A percentile compares a stretch with the other conserved stretches of the same genome.
phyloP scores from a whole-genome alignment of 2,797 vertebrate genomes.

The Scyliorhinus canicula region DNA sequence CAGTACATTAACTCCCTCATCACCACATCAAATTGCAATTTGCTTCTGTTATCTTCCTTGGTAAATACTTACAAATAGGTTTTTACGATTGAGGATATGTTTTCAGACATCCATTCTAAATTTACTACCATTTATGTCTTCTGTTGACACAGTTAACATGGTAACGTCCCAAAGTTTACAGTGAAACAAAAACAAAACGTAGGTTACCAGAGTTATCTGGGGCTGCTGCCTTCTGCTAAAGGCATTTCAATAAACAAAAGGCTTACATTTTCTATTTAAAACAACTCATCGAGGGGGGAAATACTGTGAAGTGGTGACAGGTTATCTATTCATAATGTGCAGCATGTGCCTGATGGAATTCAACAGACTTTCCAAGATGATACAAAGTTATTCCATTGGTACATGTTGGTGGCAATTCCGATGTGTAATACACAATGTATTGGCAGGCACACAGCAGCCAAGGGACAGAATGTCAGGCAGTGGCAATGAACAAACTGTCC shows the following conservation, averaged over 20 bases:
- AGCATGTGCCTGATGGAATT: neutral
- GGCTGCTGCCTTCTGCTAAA: neutral
- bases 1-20: constrained; percentile 11
- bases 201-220: neutral
- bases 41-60: neutral
- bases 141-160: neutral
- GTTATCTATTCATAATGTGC: neutral
- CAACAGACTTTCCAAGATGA: neutral
- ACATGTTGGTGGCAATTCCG: neutral
- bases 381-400: neutral
- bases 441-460: neutral
- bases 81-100: neutral
- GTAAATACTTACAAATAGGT: constrained; percentile 26
- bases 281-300: neutral
- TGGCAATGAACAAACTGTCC: neutral
- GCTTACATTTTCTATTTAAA: neutral
- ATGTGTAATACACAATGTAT: neutral
- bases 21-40: neutral
- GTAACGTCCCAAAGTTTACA: neutral
- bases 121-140: neutral
- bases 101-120: neutral
- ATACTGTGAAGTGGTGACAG: neutral
- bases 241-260: neutral
- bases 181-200: neutral
- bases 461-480: neutral